phyloP scores from a whole-genome alignment of 2,113 vertebrate genomes.

The Galbula dea region DNA sequence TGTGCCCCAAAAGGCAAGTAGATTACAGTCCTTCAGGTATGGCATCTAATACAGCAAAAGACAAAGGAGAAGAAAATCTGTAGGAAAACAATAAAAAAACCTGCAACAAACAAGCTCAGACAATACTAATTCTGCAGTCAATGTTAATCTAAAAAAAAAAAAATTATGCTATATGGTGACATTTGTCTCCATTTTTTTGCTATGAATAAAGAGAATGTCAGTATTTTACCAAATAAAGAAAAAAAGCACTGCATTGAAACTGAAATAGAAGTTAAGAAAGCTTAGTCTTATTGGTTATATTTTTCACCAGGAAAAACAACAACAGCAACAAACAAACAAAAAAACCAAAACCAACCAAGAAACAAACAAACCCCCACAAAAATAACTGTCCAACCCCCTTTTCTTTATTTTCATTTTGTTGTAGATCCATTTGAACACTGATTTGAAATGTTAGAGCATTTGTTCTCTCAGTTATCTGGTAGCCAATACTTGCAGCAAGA shows the following conservation, averaged over 20 bases:
- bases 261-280: background rate
- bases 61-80: background rate
- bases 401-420: background rate
- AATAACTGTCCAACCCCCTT: background rate
- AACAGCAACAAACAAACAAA: background rate
- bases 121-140: background rate
- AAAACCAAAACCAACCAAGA: background rate
- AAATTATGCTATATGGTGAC: background rate
- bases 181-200: background rate
- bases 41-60: background rate
- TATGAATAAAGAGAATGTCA: background rate
- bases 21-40: background rate
- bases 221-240: background rate
- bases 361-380: background rate
- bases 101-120: background rate
- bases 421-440: background rate
- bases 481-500: background rate
- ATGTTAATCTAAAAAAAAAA: background rate
- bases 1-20: background rate
- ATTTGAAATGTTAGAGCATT: background rate
- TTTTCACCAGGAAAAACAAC: background rate
- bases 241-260: background rate
- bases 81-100: background rate
- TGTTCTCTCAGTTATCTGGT: background rate
- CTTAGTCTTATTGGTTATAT: background rate